A percentile compares a stretch with the other conserved stretches of the same genome.
Evolutionary conservation across 2,888 invertebrate genomes (phyloP).

Genomic region (Drosophila pegasa): DNA sequence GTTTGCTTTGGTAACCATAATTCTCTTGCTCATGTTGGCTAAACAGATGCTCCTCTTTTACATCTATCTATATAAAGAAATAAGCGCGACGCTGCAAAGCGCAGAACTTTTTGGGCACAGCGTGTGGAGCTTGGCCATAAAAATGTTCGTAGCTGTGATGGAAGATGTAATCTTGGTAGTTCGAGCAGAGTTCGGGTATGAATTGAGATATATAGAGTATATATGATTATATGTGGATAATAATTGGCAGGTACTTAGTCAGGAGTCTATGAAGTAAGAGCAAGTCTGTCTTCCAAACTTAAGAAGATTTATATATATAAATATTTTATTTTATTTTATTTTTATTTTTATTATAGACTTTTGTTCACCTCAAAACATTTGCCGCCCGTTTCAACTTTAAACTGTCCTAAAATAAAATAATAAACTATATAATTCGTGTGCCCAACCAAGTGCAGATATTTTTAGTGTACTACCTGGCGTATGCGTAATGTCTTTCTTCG

Average conservation of each 20-base stretch:
- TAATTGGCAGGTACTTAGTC: no score
- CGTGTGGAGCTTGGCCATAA: background rate
- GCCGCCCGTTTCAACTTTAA: background rate
- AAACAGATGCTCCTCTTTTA: background rate
- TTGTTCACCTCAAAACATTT: background rate
- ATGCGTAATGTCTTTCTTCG: background rate
- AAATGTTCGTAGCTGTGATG: background rate
- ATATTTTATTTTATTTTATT: no score
- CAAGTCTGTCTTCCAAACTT: background rate
- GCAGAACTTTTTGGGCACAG: background rate
- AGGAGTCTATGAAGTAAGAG: background rate
- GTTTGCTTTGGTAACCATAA: constrained; percentile 27
- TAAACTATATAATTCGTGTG: background rate
- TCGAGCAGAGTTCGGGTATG: constrained; percentile 3
- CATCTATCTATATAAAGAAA: background rate
- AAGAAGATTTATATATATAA: background rate
- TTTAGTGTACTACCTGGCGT: background rate
- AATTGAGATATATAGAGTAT: no score
- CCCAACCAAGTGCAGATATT: no score
- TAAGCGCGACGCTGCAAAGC: background rate
- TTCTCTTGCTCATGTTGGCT: constrained; percentile 16
- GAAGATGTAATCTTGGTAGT: constrained; percentile 11
- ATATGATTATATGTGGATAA: no score
- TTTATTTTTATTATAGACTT: no score
- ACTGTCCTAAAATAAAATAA: background rate